Percentiles rank a stretch among this genome's conserved stretches.
Conservation (phyloP, 2,113 vertebrate species). For the Triplophysa tibetana region DNA sequence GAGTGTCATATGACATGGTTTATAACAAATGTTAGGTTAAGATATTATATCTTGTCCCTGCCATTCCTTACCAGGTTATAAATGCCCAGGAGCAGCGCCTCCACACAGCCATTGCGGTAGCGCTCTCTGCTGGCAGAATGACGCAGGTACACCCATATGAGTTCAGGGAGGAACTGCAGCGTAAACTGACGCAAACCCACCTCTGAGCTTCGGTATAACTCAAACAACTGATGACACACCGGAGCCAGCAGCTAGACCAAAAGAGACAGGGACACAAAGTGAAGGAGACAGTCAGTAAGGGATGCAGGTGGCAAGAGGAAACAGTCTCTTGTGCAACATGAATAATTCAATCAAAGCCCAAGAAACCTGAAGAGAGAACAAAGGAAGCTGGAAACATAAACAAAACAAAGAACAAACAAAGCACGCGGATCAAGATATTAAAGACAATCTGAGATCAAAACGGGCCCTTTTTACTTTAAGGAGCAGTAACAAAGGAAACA, state of each 20-base stretch:
- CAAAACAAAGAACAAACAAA: background rate
- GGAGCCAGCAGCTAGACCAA: conserved; percentile 88
- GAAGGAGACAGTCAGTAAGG: conserved; percentile 22
- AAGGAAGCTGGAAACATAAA: background rate
- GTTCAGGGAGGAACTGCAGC: conserved; percentile 92
- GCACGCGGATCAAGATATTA: background rate
- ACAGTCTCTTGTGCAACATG: background rate
- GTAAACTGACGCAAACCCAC: conserved; percentile 93
- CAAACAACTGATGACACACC: conserved; percentile 98
- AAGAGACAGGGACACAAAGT: conserved; percentile 1
- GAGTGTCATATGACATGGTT: background rate
- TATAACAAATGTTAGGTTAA: background rate
- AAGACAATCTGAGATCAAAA: background rate
- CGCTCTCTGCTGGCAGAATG: conserved; percentile 91
- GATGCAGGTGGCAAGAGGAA: background rate
- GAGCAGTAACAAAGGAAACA: background rate
- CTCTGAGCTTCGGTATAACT: conserved; percentile 93
- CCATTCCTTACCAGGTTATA: conserved; percentile 90
- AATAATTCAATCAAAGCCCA: background rate
- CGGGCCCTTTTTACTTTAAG: background rate
- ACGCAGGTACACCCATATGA: conserved; percentile 94
- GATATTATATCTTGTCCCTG: background rate
- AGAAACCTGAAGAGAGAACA: background rate
- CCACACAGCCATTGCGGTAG: conserved; percentile 95
- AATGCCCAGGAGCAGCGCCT: conserved; percentile 94